These are phyloP conservation scores for Cygnus olor DNA, from an alignment of 2,797 vertebrate species.

Conservation along the genomic window DNA sequence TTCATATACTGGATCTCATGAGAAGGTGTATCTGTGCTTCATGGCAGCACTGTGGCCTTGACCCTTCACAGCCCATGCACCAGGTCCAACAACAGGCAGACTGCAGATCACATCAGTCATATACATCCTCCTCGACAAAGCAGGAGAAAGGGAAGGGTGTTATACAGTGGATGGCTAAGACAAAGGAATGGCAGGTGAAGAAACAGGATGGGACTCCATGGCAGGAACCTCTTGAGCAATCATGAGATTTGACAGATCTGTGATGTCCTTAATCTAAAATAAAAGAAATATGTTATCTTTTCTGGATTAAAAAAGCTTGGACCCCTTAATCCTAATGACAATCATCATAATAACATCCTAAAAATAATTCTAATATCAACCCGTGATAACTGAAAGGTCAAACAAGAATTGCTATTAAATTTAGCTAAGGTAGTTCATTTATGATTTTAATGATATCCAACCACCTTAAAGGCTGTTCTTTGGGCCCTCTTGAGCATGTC, in stretches of 20 bases:
- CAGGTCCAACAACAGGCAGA: not conserved
- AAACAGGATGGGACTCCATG: not conserved
- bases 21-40: not conserved
- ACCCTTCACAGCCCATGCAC: not conserved
- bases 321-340: not conserved
- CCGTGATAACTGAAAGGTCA: not conserved
- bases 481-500: not conserved
- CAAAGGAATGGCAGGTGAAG: not conserved
- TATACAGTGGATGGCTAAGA: not conserved
- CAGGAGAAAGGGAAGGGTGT: not conserved
- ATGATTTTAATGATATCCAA: not conserved
- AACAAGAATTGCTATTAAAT: not conserved
- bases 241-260: not conserved
- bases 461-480: not conserved
- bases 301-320: not conserved
- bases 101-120: not conserved
- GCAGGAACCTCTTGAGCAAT: not conserved
- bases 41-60: not conserved
- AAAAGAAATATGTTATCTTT: not conserved
- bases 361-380: conserved; percentile 22
- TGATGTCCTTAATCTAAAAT: conserved; percentile 9
- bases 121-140: not conserved
- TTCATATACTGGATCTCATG: not conserved
- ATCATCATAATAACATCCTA: not conserved
- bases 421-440: conserved; percentile 2